phyloP scores from a whole-genome alignment of 2,888 invertebrate species.

The Erannis defoliaria region DNA sequence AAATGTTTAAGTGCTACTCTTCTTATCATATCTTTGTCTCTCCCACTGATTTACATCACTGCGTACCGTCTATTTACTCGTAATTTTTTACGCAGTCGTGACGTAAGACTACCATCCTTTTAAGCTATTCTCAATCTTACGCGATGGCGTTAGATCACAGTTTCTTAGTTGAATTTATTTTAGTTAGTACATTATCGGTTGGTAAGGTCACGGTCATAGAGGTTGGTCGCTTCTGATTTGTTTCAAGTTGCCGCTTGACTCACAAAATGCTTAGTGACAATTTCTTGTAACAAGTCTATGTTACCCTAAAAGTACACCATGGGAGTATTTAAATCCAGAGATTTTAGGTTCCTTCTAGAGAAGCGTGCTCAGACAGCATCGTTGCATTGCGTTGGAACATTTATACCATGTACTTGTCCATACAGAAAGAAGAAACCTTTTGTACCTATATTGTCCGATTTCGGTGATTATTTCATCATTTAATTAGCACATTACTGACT shows the following conservation, averaged over 20 bases:
- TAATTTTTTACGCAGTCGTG: conserved; percentile 2
- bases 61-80: conserved; percentile 21
- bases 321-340: too few species aligned
- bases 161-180: conserved; percentile 13
- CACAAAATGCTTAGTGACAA: conserved; percentile 24
- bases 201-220: conserved; percentile 32
- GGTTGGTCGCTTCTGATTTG: conserved; percentile 35
- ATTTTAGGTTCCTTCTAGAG: too few species aligned
- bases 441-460: too few species aligned
- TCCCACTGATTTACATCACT: conserved; percentile 33
- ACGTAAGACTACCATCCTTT: background rate
- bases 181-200: conserved; percentile 20
- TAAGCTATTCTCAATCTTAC: conserved; percentile 27
- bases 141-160: conserved; percentile 12
- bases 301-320: too few species aligned
- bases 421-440: too few species aligned
- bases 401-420: too few species aligned
- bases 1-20: conserved; percentile 35
- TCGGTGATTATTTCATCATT: too few species aligned
- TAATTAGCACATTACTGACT: too few species aligned
- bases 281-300: too few species aligned
- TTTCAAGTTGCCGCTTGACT: conserved; percentile 33
- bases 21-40: conserved; percentile 40
- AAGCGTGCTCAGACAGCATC: too few species aligned
- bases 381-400: too few species aligned